Evolutionary conservation across 1,140 invertebrate genomes (phyloP), one percentile per base, ranked within the genome.

Genomic region (Helicoverpa zea): DNA sequence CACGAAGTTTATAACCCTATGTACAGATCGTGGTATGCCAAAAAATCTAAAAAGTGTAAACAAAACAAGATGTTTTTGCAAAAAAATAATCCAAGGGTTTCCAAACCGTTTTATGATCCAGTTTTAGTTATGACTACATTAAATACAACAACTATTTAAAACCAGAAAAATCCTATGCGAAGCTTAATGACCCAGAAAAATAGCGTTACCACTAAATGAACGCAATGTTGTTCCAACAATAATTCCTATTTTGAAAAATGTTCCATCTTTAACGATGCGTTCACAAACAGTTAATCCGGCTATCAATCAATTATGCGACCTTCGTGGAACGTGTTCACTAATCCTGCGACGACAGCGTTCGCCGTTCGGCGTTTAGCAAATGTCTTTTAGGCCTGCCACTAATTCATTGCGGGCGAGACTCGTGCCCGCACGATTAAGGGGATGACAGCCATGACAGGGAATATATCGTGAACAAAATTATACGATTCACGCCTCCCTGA

Each of bases 381-480:
- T 83, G 84, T 72, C 79, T 51, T 75, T 43, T 30, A 23, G 52
- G 23, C 47, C 49, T 2, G 63, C 54, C 58, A 72, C 64, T 90
- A 85, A 92, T 84, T 90, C 83, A 89, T 89, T 85, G 84, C 86
- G 70, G 77, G 78, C 83, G 80, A 68, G 56, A 58, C 84, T 87
- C 86, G 80, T 87, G 89, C 72, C 68, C 82, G 58, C 49, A 89
- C 63, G 87, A 89, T 90, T 90, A 89, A 79, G 54, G 84, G 85
- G 87, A 88, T 93, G 91, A 92, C 90, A 90, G 81, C 79, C 82
- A 83, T 83, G 91, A 91, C 91, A 90, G 87, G 84, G 77, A 81
- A 93, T 92, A 88, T 86, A 92, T 92, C 74, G 85, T 88, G 56
- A 86, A 86, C 89, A 90, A n/a, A n/a, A 93, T 91, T 90, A 89